phyloP scores from a whole-genome alignment of 2,888 invertebrate genomes.

The Drosophila suboccidentalis region DNA sequence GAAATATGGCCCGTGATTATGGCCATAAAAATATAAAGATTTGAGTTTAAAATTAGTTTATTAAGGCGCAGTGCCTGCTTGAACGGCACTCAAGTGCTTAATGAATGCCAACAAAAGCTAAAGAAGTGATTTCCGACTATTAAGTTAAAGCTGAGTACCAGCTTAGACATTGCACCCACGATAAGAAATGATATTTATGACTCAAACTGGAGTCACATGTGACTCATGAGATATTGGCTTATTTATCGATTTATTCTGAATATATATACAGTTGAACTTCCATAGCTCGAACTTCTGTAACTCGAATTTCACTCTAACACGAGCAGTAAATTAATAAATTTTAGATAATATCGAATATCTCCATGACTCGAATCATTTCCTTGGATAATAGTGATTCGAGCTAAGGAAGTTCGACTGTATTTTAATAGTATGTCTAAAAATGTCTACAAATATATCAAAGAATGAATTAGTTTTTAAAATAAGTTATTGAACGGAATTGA shows the following conservation, averaged over 20 bases:
- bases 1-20: constrained; percentile 11
- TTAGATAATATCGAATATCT: too few species aligned
- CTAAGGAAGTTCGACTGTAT: too few species aligned
- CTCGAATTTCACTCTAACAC: too few species aligned
- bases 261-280: too few species aligned
- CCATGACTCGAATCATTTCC: too few species aligned
- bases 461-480: too few species aligned
- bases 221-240: background rate
- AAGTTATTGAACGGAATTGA: background rate
- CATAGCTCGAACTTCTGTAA: too few species aligned
- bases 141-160: background rate
- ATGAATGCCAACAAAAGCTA: background rate
- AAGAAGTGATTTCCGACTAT: constrained; percentile 10
- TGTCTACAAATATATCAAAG: background rate
- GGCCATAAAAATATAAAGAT: constrained; percentile 16
- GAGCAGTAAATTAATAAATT: too few species aligned
- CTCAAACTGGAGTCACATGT: background rate
- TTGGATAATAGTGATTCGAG: too few species aligned
- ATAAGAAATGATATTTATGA: constrained; percentile 27
- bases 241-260: background rate
- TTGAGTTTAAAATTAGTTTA: constrained; percentile 5
- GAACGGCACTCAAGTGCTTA: background rate
- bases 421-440: background rate
- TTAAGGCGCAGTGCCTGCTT: constrained; percentile 15
- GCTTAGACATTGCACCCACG: background rate